Percentiles rank a stretch among this genome's conserved stretches.
phyloP scores from a whole-genome alignment of 1,140 invertebrate species.

The Panagrolaimus sp. region DNA sequence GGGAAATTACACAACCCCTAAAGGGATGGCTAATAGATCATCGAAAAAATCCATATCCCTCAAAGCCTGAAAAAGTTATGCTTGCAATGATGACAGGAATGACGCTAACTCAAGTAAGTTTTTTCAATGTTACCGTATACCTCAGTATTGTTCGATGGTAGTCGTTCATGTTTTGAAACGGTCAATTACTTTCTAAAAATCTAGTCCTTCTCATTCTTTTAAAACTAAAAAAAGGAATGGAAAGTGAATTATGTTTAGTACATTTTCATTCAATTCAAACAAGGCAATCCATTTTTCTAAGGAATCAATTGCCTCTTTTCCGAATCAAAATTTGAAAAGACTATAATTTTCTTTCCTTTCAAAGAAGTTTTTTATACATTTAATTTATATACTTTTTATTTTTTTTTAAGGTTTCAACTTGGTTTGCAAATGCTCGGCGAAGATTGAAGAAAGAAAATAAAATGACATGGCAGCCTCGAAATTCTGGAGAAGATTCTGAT shows the following conservation, averaged over 20 bases:
- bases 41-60: slow-evolving; percentile 97
- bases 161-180: slow-evolving; percentile 11
- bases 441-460: slow-evolving; percentile 98
- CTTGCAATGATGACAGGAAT: slow-evolving; percentile 93
- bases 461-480: slow-evolving; percentile 58
- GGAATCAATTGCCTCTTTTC: too few species aligned
- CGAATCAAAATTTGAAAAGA: too few species aligned
- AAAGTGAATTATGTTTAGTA: slow-evolving; percentile 16
- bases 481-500: slow-evolving; percentile 38
- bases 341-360: too few species aligned
- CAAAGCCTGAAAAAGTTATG: slow-evolving; percentile 98
- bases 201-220: not conserved
- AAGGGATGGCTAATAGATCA: slow-evolving; percentile 97
- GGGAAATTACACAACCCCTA: slow-evolving; percentile 86
- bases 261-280: slow-evolving; percentile 7
- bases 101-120: slow-evolving; percentile 79
- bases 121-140: not conserved
- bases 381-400: too few species aligned
- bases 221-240: slow-evolving; percentile 14
- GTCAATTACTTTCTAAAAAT: not conserved
- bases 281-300: too few species aligned
- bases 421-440: slow-evolving; percentile 94
- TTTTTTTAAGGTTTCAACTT: slow-evolving; percentile 74
- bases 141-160: not conserved
- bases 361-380: too few species aligned